Evolutionary conservation across 92 coral and sea anemone genomes (phyloP).

Genomic region (Zoanthus gigantus): DNA sequence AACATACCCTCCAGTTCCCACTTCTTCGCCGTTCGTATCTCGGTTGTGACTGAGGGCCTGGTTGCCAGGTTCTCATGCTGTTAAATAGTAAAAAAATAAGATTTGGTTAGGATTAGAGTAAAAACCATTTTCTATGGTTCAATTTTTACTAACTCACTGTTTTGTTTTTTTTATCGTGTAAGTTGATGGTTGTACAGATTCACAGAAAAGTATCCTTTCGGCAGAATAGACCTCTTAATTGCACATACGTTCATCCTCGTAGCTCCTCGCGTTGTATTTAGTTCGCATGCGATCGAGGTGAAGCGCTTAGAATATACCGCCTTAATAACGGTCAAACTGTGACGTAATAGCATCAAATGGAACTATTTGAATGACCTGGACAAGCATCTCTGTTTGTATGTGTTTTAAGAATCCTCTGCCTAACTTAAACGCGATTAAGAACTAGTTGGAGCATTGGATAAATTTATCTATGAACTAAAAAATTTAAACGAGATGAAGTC

Average conservation of each 20-base stretch:
- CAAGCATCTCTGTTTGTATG: not conserved
- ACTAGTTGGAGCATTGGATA: not conserved
- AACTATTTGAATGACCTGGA: not conserved
- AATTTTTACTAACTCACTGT: too few relatives aligned
- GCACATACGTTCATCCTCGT: not conserved
- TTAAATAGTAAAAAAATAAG: not conserved
- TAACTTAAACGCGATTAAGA: not conserved
- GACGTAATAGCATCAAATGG: not conserved
- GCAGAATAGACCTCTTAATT: not conserved
- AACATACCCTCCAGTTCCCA: not conserved
- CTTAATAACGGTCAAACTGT: not conserved
- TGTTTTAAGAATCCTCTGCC: not conserved
- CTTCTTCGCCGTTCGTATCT: not conserved
- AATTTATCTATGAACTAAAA: too few relatives aligned
- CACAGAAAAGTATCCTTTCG: too few relatives aligned
- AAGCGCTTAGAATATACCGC: not conserved
- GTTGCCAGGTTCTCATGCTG: not conserved
- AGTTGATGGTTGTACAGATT: too few relatives aligned
- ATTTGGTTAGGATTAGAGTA: not conserved
- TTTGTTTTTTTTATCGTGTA: too few relatives aligned
- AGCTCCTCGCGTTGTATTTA: not conserved
- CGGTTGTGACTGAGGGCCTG: not conserved
- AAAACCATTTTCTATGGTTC: too few relatives aligned
- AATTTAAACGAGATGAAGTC: too few relatives aligned
- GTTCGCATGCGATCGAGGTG: not conserved